A percentile compares a stretch with the other conserved stretches of the same genome.
Evolutionary conservation across 2,888 invertebrate genomes (phyloP).

Genomic region (Ceraclea dissimilis): DNA sequence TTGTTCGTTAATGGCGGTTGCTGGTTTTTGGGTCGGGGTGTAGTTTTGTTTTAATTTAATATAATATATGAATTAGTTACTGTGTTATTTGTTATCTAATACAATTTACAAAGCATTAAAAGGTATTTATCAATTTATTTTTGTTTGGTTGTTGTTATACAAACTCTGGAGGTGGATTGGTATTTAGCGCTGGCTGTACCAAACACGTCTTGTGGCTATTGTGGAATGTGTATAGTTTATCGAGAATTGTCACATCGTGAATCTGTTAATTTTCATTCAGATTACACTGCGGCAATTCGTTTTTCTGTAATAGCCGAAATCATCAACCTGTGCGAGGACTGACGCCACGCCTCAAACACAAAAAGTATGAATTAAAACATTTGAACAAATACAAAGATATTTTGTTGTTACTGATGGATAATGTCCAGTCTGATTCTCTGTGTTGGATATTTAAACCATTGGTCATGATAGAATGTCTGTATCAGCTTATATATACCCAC

Average conservation of each 20-base stretch:
- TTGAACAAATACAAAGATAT: slow-evolving; percentile 29
- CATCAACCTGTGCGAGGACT: slow-evolving; percentile 3
- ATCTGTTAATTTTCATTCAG: slow-evolving; percentile 22
- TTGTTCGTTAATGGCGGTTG: no score
- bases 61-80: no score
- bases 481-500: no score
- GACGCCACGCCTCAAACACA: neutral
- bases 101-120: neutral
- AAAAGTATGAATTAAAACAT: neutral
- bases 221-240: slow-evolving; percentile 6
- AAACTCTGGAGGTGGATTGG: neutral
- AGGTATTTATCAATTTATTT: neutral
- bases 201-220: neutral
- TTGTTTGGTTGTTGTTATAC: neutral
- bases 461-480: slow-evolving; percentile 38
- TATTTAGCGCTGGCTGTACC: no score
- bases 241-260: slow-evolving; percentile 20
- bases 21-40: no score
- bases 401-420: slow-evolving; percentile 45
- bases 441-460: slow-evolving; percentile 48
- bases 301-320: slow-evolving; percentile 6
- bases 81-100: no score
- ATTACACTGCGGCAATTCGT: slow-evolving; percentile 19
- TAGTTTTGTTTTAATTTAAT: no score
- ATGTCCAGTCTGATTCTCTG: slow-evolving; percentile 40